These are phyloP conservation scores for Microtus ochrogaster DNA, from an alignment of 2,113 vertebrate species.

Conservation along the genomic window DNA sequence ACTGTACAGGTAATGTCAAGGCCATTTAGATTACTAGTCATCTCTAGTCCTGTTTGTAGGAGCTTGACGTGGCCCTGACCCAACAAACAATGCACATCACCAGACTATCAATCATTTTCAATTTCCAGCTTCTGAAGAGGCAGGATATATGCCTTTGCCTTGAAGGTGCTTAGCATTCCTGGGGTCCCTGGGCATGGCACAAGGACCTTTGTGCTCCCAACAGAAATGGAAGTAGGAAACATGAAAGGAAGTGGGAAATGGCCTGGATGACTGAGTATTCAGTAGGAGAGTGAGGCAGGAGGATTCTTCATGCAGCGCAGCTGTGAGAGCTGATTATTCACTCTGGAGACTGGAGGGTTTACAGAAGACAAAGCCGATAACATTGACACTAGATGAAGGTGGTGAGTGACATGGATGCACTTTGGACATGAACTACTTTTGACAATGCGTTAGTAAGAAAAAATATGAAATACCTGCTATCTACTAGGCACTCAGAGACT, in stretches of 20 bases:
- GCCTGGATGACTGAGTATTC: background rate
- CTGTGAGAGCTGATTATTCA: background rate
- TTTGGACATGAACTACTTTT: background rate
- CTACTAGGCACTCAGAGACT: background rate
- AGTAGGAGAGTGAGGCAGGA: background rate
- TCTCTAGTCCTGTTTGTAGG: background rate
- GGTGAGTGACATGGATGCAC: background rate
- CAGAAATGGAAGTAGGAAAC: background rate
- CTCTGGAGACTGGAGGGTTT: background rate
- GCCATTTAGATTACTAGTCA: background rate
- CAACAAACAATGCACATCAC: background rate
- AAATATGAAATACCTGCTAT: background rate
- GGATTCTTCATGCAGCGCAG: background rate
- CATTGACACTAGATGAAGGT: background rate
- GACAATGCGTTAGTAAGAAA: background rate
- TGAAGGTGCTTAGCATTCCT: background rate
- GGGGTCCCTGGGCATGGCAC: background rate
- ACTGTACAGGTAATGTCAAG: background rate
- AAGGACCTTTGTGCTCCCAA: background rate
- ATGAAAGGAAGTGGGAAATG: background rate
- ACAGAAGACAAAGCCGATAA: background rate
- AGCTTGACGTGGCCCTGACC: background rate
- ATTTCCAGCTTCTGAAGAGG: background rate
- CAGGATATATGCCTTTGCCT: background rate
- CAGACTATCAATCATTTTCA: background rate